Percentiles rank a stretch among this genome's conserved stretches.
Conservation (phyloP, 2,888 invertebrate species). For the Stramonita haemastoma region DNA sequence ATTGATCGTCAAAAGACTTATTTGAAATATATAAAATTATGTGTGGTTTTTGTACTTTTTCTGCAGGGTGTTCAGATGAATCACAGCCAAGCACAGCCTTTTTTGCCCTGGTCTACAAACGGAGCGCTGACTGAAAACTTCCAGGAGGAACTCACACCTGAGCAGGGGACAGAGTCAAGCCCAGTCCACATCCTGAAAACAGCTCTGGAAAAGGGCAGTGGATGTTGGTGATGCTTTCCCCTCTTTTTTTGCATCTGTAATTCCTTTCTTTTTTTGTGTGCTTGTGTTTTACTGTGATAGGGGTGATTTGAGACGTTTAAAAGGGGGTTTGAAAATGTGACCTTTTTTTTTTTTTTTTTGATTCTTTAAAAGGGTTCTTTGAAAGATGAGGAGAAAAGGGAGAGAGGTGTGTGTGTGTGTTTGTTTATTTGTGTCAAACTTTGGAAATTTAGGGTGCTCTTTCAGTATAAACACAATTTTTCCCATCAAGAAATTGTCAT, state of each 20-base stretch:
- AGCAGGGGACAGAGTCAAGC: constrained; percentile 70
- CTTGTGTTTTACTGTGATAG: too few relatives aligned
- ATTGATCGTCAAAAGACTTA: too few relatives aligned
- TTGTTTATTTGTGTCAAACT: too few relatives aligned
- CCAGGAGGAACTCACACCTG: constrained; percentile 72
- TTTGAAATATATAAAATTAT: too few relatives aligned
- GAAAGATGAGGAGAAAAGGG: too few relatives aligned
- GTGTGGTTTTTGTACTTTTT: background rate
- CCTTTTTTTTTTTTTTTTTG: too few relatives aligned
- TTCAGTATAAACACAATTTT: background rate
- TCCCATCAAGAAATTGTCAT: background rate
- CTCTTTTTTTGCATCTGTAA: too few relatives aligned
- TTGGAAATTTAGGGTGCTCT: background rate
- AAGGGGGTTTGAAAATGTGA: too few relatives aligned
- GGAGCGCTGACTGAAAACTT: constrained; percentile 72
- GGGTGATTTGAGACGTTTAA: too few relatives aligned
- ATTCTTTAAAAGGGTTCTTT: too few relatives aligned
- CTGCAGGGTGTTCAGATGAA: constrained; percentile 66
- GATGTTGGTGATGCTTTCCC: background rate
- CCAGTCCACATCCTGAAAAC: constrained; percentile 64
- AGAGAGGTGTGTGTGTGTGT: too few relatives aligned
- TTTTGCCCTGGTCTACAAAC: constrained; percentile 72
- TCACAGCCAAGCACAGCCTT: constrained; percentile 71
- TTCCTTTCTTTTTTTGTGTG: too few relatives aligned
- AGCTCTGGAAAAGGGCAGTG: constrained; percentile 65